Evolutionary conservation across 2,113 vertebrate species (phyloP).

Genomic region (Dipodomys merriami): DNA sequence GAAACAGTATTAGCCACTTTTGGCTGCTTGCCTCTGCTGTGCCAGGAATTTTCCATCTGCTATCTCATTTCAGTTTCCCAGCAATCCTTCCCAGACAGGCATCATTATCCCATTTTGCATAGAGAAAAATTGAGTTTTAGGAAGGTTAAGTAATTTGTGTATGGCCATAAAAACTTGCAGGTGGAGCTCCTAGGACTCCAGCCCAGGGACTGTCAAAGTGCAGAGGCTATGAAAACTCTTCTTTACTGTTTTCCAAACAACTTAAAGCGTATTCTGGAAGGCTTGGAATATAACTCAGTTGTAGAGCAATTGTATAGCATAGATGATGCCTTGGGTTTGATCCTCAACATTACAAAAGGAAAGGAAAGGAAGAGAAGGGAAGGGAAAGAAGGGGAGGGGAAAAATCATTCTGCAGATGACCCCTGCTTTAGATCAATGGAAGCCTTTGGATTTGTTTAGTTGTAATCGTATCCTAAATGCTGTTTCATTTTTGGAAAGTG

Average conservation of each 20-base stretch:
- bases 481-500: neutral
- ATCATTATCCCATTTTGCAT: constrained; percentile 56
- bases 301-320: neutral
- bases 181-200: neutral
- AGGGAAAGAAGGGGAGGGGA: neutral
- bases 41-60: constrained; percentile 52
- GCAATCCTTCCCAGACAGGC: constrained; percentile 10
- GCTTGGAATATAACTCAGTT: neutral
- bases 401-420: neutral
- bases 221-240: constrained; percentile 25
- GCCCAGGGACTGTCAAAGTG: neutral
- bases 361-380: neutral
- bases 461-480: neutral
- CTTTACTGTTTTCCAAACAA: constrained; percentile 21
- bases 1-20: constrained; percentile 46
- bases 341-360: neutral
- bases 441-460: constrained; percentile 20
- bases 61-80: constrained; percentile 59
- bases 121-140: constrained; percentile 29
- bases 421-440: neutral
- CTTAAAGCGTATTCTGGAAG: constrained; percentile 30
- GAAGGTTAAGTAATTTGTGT: neutral
- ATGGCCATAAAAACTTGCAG: neutral
- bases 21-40: constrained; percentile 48
- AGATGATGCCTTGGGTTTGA: neutral